Base-by-base conservation (phyloP, 2,888 invertebrate genomes). In the Drosophila pseudotalamancana region DNA sequence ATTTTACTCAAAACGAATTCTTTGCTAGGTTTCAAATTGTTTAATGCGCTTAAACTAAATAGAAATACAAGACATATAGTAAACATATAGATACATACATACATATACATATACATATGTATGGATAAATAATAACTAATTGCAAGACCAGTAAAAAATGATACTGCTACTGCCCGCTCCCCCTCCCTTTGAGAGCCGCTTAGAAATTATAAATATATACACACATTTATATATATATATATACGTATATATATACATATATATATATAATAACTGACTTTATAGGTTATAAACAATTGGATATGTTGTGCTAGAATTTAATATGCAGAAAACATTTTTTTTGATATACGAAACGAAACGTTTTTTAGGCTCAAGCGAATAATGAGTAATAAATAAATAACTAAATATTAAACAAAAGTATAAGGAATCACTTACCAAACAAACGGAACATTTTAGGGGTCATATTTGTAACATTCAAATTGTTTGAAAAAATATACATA, bases 241-340 rank as follows among this genome's bases (percentile, higher is more conserved):
- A 23, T 14, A 37, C n/a, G 23, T 32, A 45, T 18, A 27, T 6
- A 16, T 27, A 27, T 42, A 37, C 18, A 21, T 29, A 23, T 31
- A 18, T 21, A 37, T 40, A 40, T 21, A 29, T 46, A 54, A 48
- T 40, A 50, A 57, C 50, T 70, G 54, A 63, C 57, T 70, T 63
- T 63, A 75, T 72, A 76, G 72, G 76, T 35, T 71, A 76, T 72
- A 76, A 75, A 40, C 25, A 51, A 72, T 72, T 76, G 43, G 71
- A 27, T 37, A 57, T 53, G 64, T 71, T 70, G 50, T 56, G 55
- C 42, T 61, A 48, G 27, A 39, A 29, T 45, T 35, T 27, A 35
- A 64, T 50, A 55, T 29, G 43, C 60, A 68, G 50, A 25, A 35
- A 46, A 11, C 12, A 19, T 21, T 54, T 67, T 35, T 64, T 54